Conservation (phyloP, 2,797 vertebrate genomes). For the Otolemur crassicaudatus region DNA sequence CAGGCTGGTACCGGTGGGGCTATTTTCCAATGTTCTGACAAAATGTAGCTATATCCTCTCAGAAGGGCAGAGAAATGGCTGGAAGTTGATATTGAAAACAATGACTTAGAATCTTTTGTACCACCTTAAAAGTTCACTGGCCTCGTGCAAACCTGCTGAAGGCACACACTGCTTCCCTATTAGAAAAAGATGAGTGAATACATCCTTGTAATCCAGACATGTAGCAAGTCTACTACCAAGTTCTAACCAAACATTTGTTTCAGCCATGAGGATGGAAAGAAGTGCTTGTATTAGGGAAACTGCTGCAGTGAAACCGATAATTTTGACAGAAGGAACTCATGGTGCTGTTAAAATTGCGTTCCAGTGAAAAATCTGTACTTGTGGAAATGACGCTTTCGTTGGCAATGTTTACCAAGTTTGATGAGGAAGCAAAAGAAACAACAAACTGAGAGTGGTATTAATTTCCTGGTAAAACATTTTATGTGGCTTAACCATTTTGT, state of each 20-base stretch:
- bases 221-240: neutral
- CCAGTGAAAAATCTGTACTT: neutral
- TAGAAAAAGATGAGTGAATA: neutral
- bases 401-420: neutral
- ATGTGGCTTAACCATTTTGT: neutral
- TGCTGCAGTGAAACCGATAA: neutral
- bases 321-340: slow-evolving; percentile 29
- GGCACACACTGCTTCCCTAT: neutral
- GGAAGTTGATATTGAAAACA: neutral
- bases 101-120: neutral
- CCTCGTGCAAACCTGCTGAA: neutral
- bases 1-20: neutral
- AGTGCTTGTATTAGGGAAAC: neutral
- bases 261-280: neutral
- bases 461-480: slow-evolving; percentile 52
- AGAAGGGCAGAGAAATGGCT: neutral
- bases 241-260: slow-evolving; percentile 13
- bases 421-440: neutral
- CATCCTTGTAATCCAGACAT: neutral
- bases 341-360: neutral
- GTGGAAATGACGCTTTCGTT: slow-evolving; percentile 24
- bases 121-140: neutral
- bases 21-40: slow-evolving; percentile 10
- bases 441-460: neutral
- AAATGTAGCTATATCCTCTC: neutral